Evolutionary conservation across 2,888 invertebrate species (phyloP), one percentile per base, ranked within the genome.

Genomic region (Aphodius sticticus): DNA sequence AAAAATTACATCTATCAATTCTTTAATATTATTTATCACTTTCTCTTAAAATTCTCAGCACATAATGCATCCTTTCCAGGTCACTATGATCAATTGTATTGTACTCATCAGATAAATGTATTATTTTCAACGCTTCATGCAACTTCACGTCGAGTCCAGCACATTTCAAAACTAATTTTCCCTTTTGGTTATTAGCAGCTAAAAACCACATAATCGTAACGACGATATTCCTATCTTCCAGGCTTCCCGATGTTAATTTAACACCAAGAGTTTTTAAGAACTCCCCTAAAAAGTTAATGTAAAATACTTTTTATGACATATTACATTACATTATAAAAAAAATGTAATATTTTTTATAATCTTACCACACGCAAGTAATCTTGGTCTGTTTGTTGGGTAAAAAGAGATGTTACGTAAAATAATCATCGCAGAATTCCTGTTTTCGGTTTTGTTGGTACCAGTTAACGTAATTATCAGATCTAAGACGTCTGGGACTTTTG

Each of bases 151-250:
- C 89, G 70, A 92, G 86, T 26, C 91, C 90, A 3, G 90, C 89
- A 74, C 90, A 89, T 81, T 92, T 90, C 14, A 91, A 87, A n/a
- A 90, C 88, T 53, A 91, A 85, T 86, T 92, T 92, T 82, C 93
- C 94, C 88, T 93, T 93, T 83, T 94, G 94, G 85, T 93, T 93
- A 85, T 95, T 95, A 6, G 93, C 93, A 6, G 93, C 91, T 74
- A 95, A 85, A 0, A 94, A 91, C 94, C 94, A 94, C 0, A 93
- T 90, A 3, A 93, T 93, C 15, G 92, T 85, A 85, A 92, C 85
- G 0, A 89, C 89, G 16, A 89, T 86, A 80, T 88, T 89, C 81
- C 91, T 90, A 83, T 92, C 91, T 53, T 88, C 87, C 0, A 86
- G 81, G 6, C 87, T 87, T 35, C 90, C 91, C 77, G 86, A 70